These are phyloP conservation scores for Drosophila jambulina DNA, from an alignment of 1,140 invertebrate species.

Conservation along the genomic window DNA sequence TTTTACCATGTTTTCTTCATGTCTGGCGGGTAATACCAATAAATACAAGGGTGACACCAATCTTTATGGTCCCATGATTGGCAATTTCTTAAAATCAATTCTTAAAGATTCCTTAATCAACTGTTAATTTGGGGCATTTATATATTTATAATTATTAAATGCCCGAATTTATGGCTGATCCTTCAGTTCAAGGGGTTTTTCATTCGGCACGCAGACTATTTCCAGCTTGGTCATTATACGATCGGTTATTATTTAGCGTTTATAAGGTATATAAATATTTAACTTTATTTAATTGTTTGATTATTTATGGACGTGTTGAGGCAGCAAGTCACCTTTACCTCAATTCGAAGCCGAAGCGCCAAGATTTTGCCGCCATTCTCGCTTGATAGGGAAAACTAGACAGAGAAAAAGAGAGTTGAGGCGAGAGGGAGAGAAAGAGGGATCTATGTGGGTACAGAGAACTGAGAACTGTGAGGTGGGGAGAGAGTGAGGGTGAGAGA, in stretches of 20 bases:
- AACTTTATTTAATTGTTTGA: conserved; percentile 53
- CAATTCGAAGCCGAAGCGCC: conserved; percentile 7
- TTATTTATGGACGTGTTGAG: conserved; percentile 44
- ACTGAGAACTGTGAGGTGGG: not conserved
- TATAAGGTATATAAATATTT: conserved; percentile 52
- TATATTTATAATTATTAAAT: conserved; percentile 61
- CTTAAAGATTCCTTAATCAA: conserved; percentile 49
- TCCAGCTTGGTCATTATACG: conserved; percentile 53
- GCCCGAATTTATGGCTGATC: conserved; percentile 26
- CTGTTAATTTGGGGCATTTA: conserved; percentile 53
- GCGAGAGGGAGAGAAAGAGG: not conserved
- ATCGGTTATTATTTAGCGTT: conserved; percentile 51
- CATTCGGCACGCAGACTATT: conserved; percentile 8
- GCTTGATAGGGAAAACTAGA: conserved; percentile 56
- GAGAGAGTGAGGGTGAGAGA: conserved; percentile 22
- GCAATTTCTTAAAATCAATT: conserved; percentile 56
- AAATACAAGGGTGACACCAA: not conserved
- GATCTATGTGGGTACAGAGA: not conserved
- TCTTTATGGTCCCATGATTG: conserved; percentile 43
- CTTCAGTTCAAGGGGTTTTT: conserved; percentile 40
- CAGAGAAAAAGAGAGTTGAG: conserved; percentile 4
- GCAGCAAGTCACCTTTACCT: conserved; percentile 62
- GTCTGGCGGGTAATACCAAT: conserved; percentile 22
- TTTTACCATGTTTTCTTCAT: conserved; percentile 5
- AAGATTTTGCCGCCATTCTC: conserved; percentile 57